Evolutionary conservation across 2,888 invertebrate species (phyloP).

Genomic region (Acanthococcus lagerstroemiae): DNA sequence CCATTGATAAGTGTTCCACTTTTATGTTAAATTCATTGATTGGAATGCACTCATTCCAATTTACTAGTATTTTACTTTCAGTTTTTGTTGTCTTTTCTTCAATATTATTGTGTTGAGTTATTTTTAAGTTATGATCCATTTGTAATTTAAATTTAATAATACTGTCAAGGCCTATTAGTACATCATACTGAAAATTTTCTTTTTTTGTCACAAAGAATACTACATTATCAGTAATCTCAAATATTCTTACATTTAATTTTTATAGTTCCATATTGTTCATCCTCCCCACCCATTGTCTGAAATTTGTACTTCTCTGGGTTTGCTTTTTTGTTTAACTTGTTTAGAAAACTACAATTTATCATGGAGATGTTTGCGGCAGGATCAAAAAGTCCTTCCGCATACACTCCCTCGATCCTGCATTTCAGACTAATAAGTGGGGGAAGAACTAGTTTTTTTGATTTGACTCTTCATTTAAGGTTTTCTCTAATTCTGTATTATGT

Average conservation of each 20-base stretch:
- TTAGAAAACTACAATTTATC: constrained; percentile 1
- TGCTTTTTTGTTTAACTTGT: not conserved
- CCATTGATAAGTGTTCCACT: constrained; percentile 31
- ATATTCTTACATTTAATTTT: constrained; percentile 16
- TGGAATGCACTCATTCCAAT: constrained; percentile 34
- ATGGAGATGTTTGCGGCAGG: constrained; percentile 7
- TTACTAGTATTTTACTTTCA: constrained; percentile 12
- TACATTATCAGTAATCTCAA: not conserved
- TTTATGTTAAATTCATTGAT: constrained; percentile 31
- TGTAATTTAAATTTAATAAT: constrained; percentile 36
- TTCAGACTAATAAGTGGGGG: constrained; percentile 7
- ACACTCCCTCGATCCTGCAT: not conserved
- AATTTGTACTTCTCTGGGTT: not conserved
- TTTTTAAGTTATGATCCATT: constrained; percentile 36
- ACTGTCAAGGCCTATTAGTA: constrained; percentile 36
- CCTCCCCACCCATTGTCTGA: constrained; percentile 2
- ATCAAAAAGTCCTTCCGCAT: not conserved
- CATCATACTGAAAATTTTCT: constrained; percentile 33
- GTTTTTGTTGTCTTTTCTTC: not conserved
- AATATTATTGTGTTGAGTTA: constrained; percentile 30
- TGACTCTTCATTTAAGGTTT: not conserved
- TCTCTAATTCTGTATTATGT: not conserved
- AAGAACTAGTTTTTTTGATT: constrained; percentile 11
- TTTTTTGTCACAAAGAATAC: constrained; percentile 4
- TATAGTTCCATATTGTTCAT: not conserved